A percentile compares a stretch with the other conserved stretches of the same genome.
Evolutionary conservation across 2,888 invertebrate genomes (phyloP).

Genomic region (Hemistola chrysoprasaria): DNA sequence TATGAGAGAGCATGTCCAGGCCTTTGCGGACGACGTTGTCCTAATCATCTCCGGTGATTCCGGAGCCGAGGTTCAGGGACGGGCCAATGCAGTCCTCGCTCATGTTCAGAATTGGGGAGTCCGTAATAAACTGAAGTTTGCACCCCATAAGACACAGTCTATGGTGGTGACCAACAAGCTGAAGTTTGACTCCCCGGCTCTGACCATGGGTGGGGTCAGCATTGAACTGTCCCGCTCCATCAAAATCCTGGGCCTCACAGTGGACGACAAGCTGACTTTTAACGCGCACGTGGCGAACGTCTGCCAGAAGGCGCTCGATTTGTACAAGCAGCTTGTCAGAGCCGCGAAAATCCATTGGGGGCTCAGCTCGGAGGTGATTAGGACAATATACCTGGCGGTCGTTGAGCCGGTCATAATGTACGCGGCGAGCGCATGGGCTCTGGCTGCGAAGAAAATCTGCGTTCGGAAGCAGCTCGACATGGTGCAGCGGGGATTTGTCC

Average conservation of each 20-base stretch:
- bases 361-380: constrained; percentile 2
- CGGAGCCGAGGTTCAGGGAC: constrained; percentile 7
- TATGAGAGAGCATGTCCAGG: background rate
- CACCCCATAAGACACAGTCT: background rate
- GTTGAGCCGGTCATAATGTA: constrained; percentile 7
- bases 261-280: constrained; percentile 14
- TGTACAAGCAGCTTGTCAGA: background rate
- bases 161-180: constrained; percentile 1
- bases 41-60: constrained; percentile 4
- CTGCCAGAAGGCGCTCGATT: background rate
- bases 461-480: background rate
- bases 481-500: background rate
- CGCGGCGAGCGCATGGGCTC: constrained; percentile 2
- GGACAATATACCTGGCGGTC: constrained; percentile 4
- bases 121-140: constrained; percentile 9
- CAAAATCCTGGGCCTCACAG: constrained; percentile 7
- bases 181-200: background rate
- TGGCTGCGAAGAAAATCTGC: background rate
- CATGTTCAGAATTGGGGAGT: constrained; percentile 10
- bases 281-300: constrained; percentile 4
- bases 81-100: constrained; percentile 10
- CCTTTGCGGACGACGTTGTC: background rate
- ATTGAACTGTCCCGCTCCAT: background rate
- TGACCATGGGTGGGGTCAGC: constrained; percentile 5
- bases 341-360: constrained; percentile 4